Percentiles rank a stretch among this genome's conserved stretches.
Conservation (phyloP, 2,797 vertebrate genomes). For the Lepilemur septentrionalis region DNA sequence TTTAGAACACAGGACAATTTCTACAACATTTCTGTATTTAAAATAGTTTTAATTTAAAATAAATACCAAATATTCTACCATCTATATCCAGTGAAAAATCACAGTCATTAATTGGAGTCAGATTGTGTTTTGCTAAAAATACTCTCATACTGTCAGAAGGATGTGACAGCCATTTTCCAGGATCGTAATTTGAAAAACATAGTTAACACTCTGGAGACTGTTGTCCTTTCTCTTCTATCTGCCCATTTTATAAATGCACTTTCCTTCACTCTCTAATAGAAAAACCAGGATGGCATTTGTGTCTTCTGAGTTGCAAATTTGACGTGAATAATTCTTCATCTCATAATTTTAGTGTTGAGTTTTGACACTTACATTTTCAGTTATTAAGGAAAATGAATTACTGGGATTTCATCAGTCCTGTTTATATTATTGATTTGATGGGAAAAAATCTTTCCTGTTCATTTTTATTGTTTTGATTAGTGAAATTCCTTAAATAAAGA, state of each 20-base stretch:
- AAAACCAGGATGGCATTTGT: not conserved
- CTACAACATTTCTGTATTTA: not conserved
- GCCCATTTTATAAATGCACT: not conserved
- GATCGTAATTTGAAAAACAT: not conserved
- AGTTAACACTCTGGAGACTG: not conserved
- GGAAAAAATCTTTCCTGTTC: not conserved
- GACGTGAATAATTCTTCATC: not conserved
- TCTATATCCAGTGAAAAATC: not conserved
- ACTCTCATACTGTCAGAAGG: not conserved
- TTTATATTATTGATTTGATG: not conserved
- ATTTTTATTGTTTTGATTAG: not conserved
- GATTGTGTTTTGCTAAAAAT: slow-evolving; percentile 39
- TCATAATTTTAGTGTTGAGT: not conserved
- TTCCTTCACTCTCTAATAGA: not conserved
- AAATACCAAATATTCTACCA: not conserved
- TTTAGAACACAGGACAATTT: not conserved
- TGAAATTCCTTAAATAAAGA: not conserved
- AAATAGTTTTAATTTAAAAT: slow-evolving; percentile 21
- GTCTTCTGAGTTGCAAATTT: not conserved
- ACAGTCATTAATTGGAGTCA: not conserved
- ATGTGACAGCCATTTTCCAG: not conserved
- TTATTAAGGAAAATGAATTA: not conserved
- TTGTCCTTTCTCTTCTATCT: not conserved
- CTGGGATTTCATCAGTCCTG: not conserved
- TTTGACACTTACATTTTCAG: not conserved